Percentiles rank a stretch among this genome's conserved stretches.
These are phyloP conservation scores for Sabatieria punctata DNA, from an alignment of 2,888 invertebrate species.

Conservation along the genomic window DNA sequence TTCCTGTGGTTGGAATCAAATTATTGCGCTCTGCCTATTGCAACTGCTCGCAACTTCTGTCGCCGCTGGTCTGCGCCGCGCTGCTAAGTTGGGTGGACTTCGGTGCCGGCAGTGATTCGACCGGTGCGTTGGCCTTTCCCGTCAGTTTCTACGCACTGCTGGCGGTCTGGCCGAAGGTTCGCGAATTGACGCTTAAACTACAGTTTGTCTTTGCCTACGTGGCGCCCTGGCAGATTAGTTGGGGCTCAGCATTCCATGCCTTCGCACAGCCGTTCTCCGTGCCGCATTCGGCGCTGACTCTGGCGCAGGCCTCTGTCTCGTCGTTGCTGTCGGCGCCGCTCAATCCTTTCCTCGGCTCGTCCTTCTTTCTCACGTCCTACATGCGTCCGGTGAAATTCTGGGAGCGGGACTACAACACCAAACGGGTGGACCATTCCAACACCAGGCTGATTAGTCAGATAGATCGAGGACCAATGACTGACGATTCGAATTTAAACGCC, in stretches of 20 bases:
- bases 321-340: constrained; percentile 82
- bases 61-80: constrained; percentile 72
- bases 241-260: constrained; percentile 98
- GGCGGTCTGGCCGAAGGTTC: constrained; percentile 39
- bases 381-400: constrained; percentile 98
- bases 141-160: constrained; percentile 80
- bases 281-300: constrained; percentile 94
- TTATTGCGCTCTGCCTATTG: constrained; percentile 68
- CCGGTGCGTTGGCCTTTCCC: constrained; percentile 60
- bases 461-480: constrained; percentile 41
- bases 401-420: constrained; percentile 74
- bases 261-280: constrained; percentile 98
- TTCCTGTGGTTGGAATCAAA: constrained; percentile 59
- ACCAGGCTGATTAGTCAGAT: constrained; percentile 82
- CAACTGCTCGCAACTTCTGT: constrained; percentile 72
- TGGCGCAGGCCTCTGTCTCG: constrained; percentile 81
- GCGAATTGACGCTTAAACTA: constrained; percentile 78
- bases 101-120: neutral
- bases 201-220: constrained; percentile 96
- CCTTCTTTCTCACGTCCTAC: constrained; percentile 94
- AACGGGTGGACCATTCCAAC: constrained; percentile 89
- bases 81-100: constrained; percentile 52
- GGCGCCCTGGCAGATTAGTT: constrained; percentile 98
- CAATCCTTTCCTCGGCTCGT: constrained; percentile 82
- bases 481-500: constrained; percentile 89